Conservation (phyloP, 2,888 invertebrate species). For the Eupithecia tripunctaria region DNA sequence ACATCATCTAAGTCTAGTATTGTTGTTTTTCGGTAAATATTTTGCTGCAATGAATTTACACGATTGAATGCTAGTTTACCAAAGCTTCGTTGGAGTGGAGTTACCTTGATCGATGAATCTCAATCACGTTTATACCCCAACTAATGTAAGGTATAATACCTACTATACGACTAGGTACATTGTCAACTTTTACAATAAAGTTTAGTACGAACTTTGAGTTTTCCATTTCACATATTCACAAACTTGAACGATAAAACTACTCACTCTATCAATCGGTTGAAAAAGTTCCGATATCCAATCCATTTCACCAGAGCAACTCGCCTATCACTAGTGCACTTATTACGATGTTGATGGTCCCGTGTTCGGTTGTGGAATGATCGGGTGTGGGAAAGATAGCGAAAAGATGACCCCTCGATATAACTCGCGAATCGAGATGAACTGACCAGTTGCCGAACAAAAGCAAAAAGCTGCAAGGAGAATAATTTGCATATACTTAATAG, state of each 20-base stretch:
- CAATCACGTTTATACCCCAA: background rate
- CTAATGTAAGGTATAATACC: background rate
- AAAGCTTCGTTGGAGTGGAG: background rate
- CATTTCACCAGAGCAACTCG: conserved; percentile 55
- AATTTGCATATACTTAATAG: conserved; percentile 71
- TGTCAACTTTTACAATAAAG: background rate
- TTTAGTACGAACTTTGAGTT: background rate
- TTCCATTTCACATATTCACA: conserved; percentile 1
- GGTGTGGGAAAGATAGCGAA: conserved; percentile 71
- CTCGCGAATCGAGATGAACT: conserved; percentile 78
- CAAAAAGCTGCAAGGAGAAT: conserved; percentile 49
- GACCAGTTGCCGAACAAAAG: conserved; percentile 71
- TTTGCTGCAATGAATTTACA: conserved; percentile 31
- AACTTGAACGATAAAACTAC: conserved; percentile 9
- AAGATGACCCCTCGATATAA: conserved; percentile 75
- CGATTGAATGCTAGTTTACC: background rate
- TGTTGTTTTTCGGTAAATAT: conserved; percentile 47
- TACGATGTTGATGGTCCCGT: conserved; percentile 71
- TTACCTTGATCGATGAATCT: background rate
- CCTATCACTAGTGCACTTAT: conserved; percentile 34
- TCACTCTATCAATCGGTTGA: conserved; percentile 68
- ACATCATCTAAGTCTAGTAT: conserved; percentile 68
- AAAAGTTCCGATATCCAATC: conserved; percentile 82
- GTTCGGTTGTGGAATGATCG: conserved; percentile 67
- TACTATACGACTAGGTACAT: background rate